Conservation (phyloP, 2,113 vertebrate species). For the Coptodon bakossiorum region DNA sequence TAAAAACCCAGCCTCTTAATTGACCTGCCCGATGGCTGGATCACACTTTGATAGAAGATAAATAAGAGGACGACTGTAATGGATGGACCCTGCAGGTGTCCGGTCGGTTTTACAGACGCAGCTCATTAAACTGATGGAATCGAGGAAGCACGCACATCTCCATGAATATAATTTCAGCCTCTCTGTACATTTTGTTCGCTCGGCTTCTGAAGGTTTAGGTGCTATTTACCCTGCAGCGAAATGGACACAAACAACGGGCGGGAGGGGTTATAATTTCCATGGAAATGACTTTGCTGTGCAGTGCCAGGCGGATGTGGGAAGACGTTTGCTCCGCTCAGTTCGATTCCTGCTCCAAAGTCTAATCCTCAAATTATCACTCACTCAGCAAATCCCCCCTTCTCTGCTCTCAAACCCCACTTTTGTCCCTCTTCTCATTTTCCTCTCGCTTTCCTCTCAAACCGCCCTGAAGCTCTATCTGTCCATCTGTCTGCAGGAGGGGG, state of each 20-base stretch:
- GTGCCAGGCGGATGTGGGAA: neutral
- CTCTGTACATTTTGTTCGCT: neutral
- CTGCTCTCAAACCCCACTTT: neutral
- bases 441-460: neutral
- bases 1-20: neutral
- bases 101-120: neutral
- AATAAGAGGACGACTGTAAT: neutral
- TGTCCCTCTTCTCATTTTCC: neutral
- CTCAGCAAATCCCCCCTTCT: neutral
- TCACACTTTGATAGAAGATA: neutral
- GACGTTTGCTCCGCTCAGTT: neutral
- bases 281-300: constrained; percentile 5
- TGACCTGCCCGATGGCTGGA: neutral
- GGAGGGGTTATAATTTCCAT: neutral
- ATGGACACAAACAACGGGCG: neutral
- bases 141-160: neutral
- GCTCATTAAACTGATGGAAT: neutral
- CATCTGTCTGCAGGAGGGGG: neutral
- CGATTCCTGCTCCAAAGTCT: neutral
- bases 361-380: constrained; percentile 34
- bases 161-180: neutral
- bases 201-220: neutral
- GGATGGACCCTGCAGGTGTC: neutral
- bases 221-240: neutral
- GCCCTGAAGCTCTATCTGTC: neutral